These are phyloP conservation scores for Leucosticte australis DNA, from an alignment of 2,113 vertebrate genomes.

Conservation along the genomic window DNA sequence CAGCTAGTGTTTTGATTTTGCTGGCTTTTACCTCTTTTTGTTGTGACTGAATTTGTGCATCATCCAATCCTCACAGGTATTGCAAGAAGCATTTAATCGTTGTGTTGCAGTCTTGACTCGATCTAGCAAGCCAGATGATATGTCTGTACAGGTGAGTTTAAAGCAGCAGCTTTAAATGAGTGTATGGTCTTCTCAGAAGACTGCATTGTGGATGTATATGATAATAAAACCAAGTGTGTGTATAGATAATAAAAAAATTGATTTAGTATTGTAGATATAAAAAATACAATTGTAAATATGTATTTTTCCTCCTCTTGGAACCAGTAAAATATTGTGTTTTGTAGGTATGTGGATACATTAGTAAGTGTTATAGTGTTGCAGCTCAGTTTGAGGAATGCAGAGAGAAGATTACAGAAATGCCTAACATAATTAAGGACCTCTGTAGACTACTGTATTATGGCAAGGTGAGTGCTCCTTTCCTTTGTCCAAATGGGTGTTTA, in stretches of 20 bases:
- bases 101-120: constrained; percentile 91
- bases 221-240: not conserved
- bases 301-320: not conserved
- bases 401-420: constrained; percentile 96
- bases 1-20: not conserved
- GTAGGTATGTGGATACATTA: constrained; percentile 95
- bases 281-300: not conserved
- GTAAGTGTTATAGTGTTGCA: constrained; percentile 94
- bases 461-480: constrained; percentile 78
- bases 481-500: not conserved
- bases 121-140: constrained; percentile 92
- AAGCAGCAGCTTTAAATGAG: not conserved
- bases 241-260: not conserved
- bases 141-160: constrained; percentile 92
- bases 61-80: constrained; percentile 73
- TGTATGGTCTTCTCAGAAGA: not conserved
- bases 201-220: not conserved
- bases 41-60: not conserved
- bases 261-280: not conserved
- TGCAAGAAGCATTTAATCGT: constrained; percentile 92
- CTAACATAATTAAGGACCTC: constrained; percentile 92
- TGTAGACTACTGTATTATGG: constrained; percentile 93
- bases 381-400: constrained; percentile 98
- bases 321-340: not conserved
- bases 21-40: not conserved